phyloP scores from a whole-genome alignment of 2,113 vertebrate species.

The Pachycephala philippinensis region DNA sequence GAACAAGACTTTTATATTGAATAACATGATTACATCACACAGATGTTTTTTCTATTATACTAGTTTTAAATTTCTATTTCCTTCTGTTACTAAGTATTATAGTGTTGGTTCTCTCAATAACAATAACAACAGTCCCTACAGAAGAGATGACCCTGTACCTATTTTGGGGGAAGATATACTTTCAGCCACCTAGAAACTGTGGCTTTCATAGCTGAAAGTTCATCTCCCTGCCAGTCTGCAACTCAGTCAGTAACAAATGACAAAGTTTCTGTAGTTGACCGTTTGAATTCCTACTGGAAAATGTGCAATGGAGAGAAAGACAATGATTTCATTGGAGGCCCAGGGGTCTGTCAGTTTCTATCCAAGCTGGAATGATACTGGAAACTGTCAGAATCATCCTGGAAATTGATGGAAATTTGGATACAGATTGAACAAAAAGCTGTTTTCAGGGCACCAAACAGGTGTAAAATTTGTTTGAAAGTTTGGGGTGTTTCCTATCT shows the following conservation, averaged over 20 bases:
- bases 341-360: neutral
- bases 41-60: slow-evolving; percentile 2
- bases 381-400: neutral
- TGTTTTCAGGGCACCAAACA: neutral
- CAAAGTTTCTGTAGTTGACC: neutral
- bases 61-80: neutral
- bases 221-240: neutral
- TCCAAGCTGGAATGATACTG: neutral
- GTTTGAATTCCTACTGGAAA: neutral
- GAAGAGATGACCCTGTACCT: neutral
- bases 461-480: neutral
- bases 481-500: neutral
- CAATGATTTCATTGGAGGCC: neutral
- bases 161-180: neutral
- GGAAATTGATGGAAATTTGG: neutral
- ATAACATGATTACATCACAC: neutral
- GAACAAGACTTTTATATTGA: neutral
- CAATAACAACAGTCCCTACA: neutral
- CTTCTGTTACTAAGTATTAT: neutral
- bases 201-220: neutral
- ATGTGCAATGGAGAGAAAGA: neutral
- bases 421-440: neutral
- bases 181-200: neutral
- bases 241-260: neutral
- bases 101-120: neutral